Conservation (phyloP, 2,797 vertebrate genomes). For the Pipistrellus pygmaeus region DNA sequence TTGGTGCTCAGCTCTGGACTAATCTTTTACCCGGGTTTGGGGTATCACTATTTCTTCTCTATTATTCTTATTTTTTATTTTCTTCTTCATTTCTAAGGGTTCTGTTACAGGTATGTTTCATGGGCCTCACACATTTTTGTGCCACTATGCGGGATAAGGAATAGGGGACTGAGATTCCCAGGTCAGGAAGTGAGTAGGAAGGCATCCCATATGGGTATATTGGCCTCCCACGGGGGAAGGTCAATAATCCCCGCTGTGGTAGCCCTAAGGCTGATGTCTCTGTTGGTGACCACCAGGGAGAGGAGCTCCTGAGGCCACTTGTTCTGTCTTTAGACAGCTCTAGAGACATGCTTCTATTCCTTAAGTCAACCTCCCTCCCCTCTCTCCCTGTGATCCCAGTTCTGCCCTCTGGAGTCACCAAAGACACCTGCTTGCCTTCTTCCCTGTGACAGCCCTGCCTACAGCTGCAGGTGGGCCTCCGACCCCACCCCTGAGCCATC, state of each 20-base stretch:
- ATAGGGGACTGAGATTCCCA: neutral
- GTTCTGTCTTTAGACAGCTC: neutral
- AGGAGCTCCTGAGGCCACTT: neutral
- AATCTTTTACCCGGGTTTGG: neutral
- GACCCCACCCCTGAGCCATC: neutral
- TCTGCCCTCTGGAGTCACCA: neutral
- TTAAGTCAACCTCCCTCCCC: neutral
- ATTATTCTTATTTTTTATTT: neutral
- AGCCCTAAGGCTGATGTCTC: neutral
- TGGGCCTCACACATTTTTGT: neutral
- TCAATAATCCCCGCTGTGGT: neutral
- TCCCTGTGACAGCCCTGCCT: neutral
- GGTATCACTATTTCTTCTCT: conserved; percentile 2
- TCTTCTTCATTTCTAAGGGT: conserved; percentile 27
- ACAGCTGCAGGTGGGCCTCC: neutral
- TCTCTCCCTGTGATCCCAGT: neutral
- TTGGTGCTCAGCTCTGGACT: neutral
- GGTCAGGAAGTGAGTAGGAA: neutral
- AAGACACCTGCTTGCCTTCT: neutral
- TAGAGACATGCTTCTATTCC: neutral
- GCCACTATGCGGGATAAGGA: neutral
- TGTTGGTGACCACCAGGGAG: neutral
- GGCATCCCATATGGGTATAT: neutral
- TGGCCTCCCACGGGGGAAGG: neutral
- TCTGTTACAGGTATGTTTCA: neutral